phyloP scores from a whole-genome alignment of 2,888 invertebrate species.

The Galerucella calmariensis region DNA sequence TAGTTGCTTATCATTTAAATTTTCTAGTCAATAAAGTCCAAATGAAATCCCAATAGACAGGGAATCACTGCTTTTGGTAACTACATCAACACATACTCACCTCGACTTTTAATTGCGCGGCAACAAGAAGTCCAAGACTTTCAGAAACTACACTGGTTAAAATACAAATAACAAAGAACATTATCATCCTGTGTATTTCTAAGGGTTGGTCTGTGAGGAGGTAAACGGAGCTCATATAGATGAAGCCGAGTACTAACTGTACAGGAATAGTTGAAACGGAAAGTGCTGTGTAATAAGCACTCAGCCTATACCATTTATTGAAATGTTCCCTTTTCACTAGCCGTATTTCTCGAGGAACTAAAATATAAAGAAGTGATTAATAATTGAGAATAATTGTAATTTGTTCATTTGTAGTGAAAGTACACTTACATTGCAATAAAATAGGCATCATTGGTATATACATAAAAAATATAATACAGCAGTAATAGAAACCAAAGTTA shows the following conservation, averaged over 20 bases:
- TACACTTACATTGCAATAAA: conserved; percentile 79
- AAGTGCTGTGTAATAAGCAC: conserved; percentile 82
- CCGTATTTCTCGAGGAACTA: conserved; percentile 84
- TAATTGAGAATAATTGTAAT: too few relatives aligned
- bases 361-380: conserved; percentile 46
- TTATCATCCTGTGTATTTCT: conserved; percentile 73
- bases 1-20: too few relatives aligned
- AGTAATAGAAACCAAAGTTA: conserved; percentile 87
- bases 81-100: conserved; percentile 69
- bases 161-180: conserved; percentile 78
- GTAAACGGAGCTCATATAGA: conserved; percentile 79
- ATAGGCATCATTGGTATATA: conserved; percentile 88
- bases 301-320: conserved; percentile 85
- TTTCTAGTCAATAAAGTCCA: too few relatives aligned
- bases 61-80: neutral
- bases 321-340: conserved; percentile 84
- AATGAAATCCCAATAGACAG: too few relatives aligned
- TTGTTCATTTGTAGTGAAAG: too few relatives aligned
- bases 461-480: conserved; percentile 81
- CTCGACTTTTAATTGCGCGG: conserved; percentile 79
- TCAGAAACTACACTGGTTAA: conserved; percentile 81
- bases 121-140: conserved; percentile 80
- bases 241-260: conserved; percentile 74
- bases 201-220: conserved; percentile 81
- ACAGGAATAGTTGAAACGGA: conserved; percentile 78